Evolutionary conservation across 64 coral and sea anemone genomes (phyloP).

Genomic region (Stylophora pistillata): DNA sequence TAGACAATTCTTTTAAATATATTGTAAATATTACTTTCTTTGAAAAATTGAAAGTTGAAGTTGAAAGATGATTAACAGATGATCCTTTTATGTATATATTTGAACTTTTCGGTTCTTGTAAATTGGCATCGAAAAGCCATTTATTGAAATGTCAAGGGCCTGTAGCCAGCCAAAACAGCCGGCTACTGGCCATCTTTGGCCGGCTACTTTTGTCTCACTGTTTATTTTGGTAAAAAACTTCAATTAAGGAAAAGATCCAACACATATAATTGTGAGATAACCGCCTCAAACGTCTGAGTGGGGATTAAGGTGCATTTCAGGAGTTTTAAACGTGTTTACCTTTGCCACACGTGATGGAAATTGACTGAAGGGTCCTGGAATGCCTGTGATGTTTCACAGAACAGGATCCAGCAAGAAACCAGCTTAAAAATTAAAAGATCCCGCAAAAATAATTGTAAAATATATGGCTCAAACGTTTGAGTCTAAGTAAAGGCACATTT

Average conservation of each 20-base stretch:
- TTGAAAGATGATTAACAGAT: too few species aligned
- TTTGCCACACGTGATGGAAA: slow-evolving; percentile 30
- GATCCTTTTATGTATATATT: too few species aligned
- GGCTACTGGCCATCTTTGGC: too few species aligned
- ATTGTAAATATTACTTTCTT: too few species aligned
- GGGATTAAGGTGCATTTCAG: slow-evolving; percentile 40
- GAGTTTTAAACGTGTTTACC: slow-evolving; percentile 56
- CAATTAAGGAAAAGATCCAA: slow-evolving; percentile 40
- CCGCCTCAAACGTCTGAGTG: slow-evolving; percentile 52
- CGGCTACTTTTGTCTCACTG: slow-evolving; percentile 55
- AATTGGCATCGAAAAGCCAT: too few species aligned
- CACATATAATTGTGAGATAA: slow-evolving; percentile 29
- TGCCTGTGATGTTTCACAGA: slow-evolving; percentile 38
- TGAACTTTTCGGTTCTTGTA: too few species aligned
- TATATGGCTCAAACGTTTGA: slow-evolving; percentile 11
- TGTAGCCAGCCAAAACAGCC: slow-evolving; percentile 2
- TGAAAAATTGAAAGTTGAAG: too few species aligned
- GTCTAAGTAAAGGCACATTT: slow-evolving; percentile 52
- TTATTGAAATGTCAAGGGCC: too few species aligned
- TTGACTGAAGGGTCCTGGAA: slow-evolving; percentile 37
- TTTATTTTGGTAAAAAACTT: slow-evolving; percentile 60
- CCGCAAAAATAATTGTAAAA: slow-evolving; percentile 48
- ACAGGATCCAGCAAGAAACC: slow-evolving; percentile 52
- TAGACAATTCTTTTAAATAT: too few species aligned
- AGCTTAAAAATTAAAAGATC: slow-evolving; percentile 53